Base-by-base conservation (phyloP, 1,140 invertebrate genomes). In the Diplogasteroides magnus region DNA sequence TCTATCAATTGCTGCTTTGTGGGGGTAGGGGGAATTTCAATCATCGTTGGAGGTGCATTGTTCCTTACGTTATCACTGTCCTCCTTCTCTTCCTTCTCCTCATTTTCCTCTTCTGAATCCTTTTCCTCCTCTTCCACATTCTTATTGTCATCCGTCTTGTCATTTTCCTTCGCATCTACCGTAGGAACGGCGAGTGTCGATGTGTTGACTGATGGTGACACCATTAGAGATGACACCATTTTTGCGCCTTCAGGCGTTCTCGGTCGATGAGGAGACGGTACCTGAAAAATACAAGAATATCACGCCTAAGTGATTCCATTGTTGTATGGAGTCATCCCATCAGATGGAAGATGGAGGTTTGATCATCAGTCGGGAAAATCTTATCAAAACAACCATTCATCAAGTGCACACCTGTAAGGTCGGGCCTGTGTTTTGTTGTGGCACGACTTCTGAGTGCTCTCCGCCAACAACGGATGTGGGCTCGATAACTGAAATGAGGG, bases 391-490 rank as follows among this genome's bases (percentile, higher is more conserved):
- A 56, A 15, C 25, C 32, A 31, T 31, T 31, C 32, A 31, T 26
- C 28, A 25, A 28, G 61, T 29, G 11, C 27, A 31, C 6, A 14
- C 61, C 3, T 60, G n/a, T 25, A 23, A n/a, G 27, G 23, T 13
- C 15, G 27, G 28, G 15, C 14, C 27, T 31, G 25, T 13, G 28
- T 26, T 27, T 31, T 6, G 29, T 13, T 15, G 15, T 68, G 62
- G 62, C 2, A 1, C 25, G 14, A 27, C 48, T 15, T 56, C 48
- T 13, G 64, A 66, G 28, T 48, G 64, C 32, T 66, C 56, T 15
- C 61, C 65, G 26, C 61, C 61, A 29, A 58, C 61, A n/a, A 72
- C 62, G 1, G 70, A 67, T 13, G 70, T 72, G 3, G 70, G 70
- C 37, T 72, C 70, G 37, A 72, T 72, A 6, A 72, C 70, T 72